phyloP scores from a whole-genome alignment of 2,113 vertebrate genomes.

The Cyphomyrus discorhynchus region DNA sequence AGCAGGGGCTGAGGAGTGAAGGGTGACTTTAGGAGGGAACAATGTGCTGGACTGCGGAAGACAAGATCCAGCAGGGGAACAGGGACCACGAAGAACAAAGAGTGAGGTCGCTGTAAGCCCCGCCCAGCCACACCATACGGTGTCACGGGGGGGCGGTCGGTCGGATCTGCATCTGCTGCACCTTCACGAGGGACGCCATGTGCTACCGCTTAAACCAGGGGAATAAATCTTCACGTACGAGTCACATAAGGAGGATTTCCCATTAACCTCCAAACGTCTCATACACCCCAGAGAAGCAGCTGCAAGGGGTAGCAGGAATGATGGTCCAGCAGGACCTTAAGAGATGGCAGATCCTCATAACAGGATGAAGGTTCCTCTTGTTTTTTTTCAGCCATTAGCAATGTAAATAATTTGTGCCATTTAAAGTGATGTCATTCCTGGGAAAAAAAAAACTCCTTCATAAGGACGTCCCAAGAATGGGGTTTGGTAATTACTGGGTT shows the following conservation, averaged over 20 bases:
- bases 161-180: constrained; percentile 53
- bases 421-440: constrained; percentile 45
- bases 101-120: not conserved
- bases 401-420: constrained; percentile 39
- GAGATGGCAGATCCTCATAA: constrained; percentile 38
- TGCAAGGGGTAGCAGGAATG: constrained; percentile 54
- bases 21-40: not conserved
- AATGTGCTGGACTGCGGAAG: not conserved
- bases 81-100: not conserved
- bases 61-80: not conserved
- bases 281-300: constrained; percentile 52
- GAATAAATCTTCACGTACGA: constrained; percentile 60
- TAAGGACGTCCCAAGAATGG: not conserved
- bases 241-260: constrained; percentile 58
- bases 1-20: not conserved
- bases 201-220: constrained; percentile 57
- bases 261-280: constrained; percentile 57
- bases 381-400: constrained; percentile 39
- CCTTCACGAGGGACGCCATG: constrained; percentile 41
- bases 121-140: not conserved
- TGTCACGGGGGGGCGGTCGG: constrained; percentile 3
- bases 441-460: constrained; percentile 21
- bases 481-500: not conserved
- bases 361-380: constrained; percentile 36
- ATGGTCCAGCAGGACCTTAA: constrained; percentile 47